Base-by-base conservation (phyloP, 1,140 invertebrate species). In the Panulirus ornatus region DNA sequence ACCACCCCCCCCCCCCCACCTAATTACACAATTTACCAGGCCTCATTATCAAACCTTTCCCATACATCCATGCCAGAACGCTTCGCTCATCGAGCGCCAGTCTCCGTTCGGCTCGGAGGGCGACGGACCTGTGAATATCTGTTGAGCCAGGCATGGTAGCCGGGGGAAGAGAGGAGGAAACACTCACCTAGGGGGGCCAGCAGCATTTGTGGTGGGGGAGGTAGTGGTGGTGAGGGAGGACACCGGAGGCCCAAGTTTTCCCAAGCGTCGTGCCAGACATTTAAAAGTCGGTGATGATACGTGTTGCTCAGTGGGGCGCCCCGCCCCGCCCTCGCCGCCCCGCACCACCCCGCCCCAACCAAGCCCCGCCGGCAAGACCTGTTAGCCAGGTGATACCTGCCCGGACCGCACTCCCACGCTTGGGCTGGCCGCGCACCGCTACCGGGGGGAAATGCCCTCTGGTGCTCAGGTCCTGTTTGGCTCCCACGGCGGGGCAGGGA, bases 281-380 rank as follows among this genome's bases (percentile, higher is more conserved):
- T 66, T 66, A 30, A n/a, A 66, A 66, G 58, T 66, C 58, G 27
- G 58, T 66, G 58, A 66, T 66, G 58, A 66, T 66, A 66, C 58
- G 58, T 66, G 58, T 66, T 58, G 54, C 14, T 58, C 14, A 19
- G 54, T 22, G 11, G 54, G 54, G 54, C 54, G 54, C 54, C 54
- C 54, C 54, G 3, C n/a, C 22, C 58, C n/a, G 14, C 58, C n/a
- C n/a, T 8, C 58, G 8, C 0, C 16, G 11, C 58, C n/a, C 58
- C 58, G 0, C 58, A n/a, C n/a, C 58, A 11, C 16, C 58, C 58
- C n/a, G 14, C n/a, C 58, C 58, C n/a, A n/a, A 47, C 58, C n/a
- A n/a, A 47, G 44, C 44, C 44, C 44, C 44, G 44, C 44, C 5
- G 44, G 30, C 58, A 5, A 66, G 58, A 66, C 58, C n/a, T 3